phyloP scores from a whole-genome alignment of 2,888 invertebrate species.

The Eupelmus urozonus region DNA sequence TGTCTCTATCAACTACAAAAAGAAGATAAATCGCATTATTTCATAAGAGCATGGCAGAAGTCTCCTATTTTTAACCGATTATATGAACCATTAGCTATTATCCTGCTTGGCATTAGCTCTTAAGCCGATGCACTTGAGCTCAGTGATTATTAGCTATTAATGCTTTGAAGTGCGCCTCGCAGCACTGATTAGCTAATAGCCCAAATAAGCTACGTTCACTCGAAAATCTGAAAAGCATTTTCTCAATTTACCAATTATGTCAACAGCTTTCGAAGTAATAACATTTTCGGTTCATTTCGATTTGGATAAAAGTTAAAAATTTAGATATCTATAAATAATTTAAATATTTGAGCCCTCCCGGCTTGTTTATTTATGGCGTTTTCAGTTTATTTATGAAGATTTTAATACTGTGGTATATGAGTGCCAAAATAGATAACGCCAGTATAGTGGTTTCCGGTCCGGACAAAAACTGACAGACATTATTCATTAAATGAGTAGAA shows the following conservation, averaged over 20 bases:
- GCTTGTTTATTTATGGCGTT: not conserved
- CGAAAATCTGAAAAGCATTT: conserved; percentile 37
- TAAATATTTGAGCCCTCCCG: too few relatives aligned
- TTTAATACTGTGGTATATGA: too few relatives aligned
- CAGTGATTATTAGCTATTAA: conserved; percentile 53
- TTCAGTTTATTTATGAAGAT: too few relatives aligned
- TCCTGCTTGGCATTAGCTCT: conserved; percentile 40
- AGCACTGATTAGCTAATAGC: conserved; percentile 47
- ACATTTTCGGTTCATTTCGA: not conserved
- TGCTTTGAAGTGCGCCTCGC: conserved; percentile 38
- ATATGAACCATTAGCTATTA: conserved; percentile 46
- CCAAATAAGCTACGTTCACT: conserved; percentile 43
- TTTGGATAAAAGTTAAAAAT: not conserved
- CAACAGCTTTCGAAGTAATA: conserved; percentile 12
- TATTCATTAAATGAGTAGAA: too few relatives aligned
- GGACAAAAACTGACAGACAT: too few relatives aligned
- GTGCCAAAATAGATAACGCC: too few relatives aligned
- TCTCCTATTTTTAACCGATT: conserved; percentile 31
- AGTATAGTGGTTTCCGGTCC: too few relatives aligned
- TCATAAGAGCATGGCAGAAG: not conserved
- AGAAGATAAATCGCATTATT: conserved; percentile 12
- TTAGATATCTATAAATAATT: too few relatives aligned
- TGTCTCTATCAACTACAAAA: not conserved
- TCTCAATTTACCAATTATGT: not conserved
- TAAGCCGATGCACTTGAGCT: conserved; percentile 45